Conservation (phyloP, 2,797 vertebrate genomes). For the Leptatherina wallacei region DNA sequence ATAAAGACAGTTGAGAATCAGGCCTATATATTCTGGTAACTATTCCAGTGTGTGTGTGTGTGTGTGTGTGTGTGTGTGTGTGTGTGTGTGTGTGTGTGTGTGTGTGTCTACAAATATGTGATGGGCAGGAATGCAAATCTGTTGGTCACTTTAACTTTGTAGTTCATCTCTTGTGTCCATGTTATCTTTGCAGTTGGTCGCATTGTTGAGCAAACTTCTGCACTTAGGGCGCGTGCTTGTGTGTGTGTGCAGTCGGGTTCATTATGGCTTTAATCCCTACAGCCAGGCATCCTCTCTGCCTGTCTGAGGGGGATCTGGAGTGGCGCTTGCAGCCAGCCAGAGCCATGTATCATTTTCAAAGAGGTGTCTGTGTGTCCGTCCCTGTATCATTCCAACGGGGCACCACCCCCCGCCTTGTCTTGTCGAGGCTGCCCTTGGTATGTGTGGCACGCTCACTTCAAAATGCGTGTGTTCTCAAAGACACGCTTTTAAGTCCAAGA, state of each 20-base stretch:
- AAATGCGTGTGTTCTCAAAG: slow-evolving; percentile 58
- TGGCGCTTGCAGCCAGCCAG: slow-evolving; percentile 79
- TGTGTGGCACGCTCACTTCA: slow-evolving; percentile 62
- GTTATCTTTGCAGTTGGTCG: slow-evolving; percentile 67
- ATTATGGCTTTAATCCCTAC: slow-evolving; percentile 74
- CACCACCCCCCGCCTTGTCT: slow-evolving; percentile 48
- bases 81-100: slow-evolving; percentile 6
- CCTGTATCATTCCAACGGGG: slow-evolving; percentile 64
- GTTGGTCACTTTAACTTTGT: slow-evolving; percentile 52
- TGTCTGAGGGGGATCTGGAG: slow-evolving; percentile 78
- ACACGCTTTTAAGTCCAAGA: slow-evolving; percentile 47
- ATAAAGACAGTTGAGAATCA: background rate
- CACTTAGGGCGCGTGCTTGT: slow-evolving; percentile 33
- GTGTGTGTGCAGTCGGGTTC: slow-evolving; percentile 49
- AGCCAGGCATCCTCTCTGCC: slow-evolving; percentile 73
- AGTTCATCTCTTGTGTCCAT: slow-evolving; percentile 46
- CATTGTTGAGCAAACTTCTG: slow-evolving; percentile 60
- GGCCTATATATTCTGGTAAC: background rate
- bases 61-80: background rate
- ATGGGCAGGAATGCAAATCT: slow-evolving; percentile 41
- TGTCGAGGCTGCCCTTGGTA: slow-evolving; percentile 76
- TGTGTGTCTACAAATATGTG: slow-evolving; percentile 22
- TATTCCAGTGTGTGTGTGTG: background rate
- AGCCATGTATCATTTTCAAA: slow-evolving; percentile 84
- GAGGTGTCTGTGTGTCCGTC: slow-evolving; percentile 74